Evolutionary conservation across 2,888 invertebrate genomes (phyloP).

Genomic region (Laothoe populi): DNA sequence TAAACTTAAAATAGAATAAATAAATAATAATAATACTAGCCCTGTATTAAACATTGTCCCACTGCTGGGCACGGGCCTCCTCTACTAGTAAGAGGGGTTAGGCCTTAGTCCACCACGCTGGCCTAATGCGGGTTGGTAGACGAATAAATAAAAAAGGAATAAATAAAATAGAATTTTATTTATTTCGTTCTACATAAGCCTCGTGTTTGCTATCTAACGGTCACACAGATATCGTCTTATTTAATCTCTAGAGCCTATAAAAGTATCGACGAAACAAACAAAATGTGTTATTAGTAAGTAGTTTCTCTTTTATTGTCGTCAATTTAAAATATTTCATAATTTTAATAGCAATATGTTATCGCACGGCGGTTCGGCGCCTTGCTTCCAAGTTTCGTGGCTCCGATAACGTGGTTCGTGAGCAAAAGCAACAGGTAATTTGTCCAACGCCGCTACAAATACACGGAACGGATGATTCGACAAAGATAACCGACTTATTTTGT

Average conservation of each 20-base stretch:
- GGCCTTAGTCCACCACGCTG: too few relatives aligned
- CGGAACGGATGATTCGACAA: constrained; percentile 41
- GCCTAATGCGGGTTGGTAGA: too few relatives aligned
- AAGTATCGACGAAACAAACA: background rate
- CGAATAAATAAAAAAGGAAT: too few relatives aligned
- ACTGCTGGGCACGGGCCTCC: too few relatives aligned
- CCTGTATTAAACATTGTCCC: too few relatives aligned
- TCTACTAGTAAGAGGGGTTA: too few relatives aligned
- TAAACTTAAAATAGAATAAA: too few relatives aligned
- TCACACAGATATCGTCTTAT: background rate
- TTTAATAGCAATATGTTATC: constrained; percentile 14
- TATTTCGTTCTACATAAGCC: too few relatives aligned
- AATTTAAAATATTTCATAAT: constrained; percentile 5
- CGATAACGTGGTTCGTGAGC: constrained; percentile 36
- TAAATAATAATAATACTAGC: too few relatives aligned
- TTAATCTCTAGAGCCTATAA: background rate
- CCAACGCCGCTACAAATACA: constrained; percentile 34
- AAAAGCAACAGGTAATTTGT: constrained; percentile 53
- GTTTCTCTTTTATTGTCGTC: background rate
- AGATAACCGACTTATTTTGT: constrained; percentile 36
- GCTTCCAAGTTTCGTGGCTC: constrained; percentile 28
- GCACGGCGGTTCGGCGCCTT: constrained; percentile 3
- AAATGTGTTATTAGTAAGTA: background rate
- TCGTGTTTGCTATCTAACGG: too few relatives aligned
- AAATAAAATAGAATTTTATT: too few relatives aligned